Conservation (phyloP, 2,888 invertebrate species). For the Nomada ferruginata region DNA sequence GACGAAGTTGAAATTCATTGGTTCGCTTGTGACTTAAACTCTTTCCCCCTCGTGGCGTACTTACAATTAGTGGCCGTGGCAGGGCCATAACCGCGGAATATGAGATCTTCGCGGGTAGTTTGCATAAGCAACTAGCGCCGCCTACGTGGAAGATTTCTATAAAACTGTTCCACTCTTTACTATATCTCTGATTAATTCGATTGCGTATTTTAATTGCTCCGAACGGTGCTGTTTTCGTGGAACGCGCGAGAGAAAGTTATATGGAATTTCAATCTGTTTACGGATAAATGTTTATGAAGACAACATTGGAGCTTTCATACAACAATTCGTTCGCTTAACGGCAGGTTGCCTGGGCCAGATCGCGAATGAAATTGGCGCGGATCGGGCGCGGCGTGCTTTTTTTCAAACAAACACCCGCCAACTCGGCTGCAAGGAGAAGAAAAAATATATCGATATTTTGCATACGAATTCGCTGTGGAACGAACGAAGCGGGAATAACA, state of each 20-base stretch:
- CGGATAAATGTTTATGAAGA: slow-evolving; percentile 18
- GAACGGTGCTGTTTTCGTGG: background rate
- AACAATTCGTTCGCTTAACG: slow-evolving; percentile 2
- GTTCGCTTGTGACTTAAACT: slow-evolving; percentile 50
- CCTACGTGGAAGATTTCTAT: slow-evolving; percentile 16
- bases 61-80: slow-evolving; percentile 45
- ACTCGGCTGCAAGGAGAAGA: background rate
- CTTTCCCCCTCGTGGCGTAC: slow-evolving; percentile 55
- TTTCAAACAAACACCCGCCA: background rate
- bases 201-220: background rate
- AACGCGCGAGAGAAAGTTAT: background rate
- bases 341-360: background rate
- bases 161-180: background rate
- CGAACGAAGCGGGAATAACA: slow-evolving; percentile 26
- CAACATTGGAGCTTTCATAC: background rate
- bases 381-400: background rate
- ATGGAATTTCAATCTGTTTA: slow-evolving; percentile 14
- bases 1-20: slow-evolving; percentile 59
- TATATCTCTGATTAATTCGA: background rate
- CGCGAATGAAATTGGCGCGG: background rate
- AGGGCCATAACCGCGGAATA: slow-evolving; percentile 55
- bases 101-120: slow-evolving; percentile 56
- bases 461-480: slow-evolving; percentile 10
- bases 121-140: slow-evolving; percentile 56
- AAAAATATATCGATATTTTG: slow-evolving; percentile 23